Evolutionary conservation across 2,113 vertebrate genomes (phyloP).

Genomic region (Neogale vison): DNA sequence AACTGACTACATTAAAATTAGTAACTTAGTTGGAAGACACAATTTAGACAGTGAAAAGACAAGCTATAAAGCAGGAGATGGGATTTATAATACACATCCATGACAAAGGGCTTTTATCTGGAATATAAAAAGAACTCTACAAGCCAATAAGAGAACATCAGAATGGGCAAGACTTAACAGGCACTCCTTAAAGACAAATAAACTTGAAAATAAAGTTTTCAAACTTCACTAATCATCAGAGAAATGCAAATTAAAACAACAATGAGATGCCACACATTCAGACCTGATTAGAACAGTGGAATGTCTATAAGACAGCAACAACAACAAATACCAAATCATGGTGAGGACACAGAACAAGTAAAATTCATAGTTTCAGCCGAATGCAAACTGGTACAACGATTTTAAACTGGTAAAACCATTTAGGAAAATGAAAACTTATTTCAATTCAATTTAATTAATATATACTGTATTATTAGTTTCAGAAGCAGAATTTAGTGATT

Average conservation of each 20-base stretch:
- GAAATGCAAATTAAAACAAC: neutral
- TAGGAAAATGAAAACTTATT: neutral
- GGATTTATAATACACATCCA: neutral
- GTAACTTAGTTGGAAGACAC: neutral
- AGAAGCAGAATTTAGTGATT: too few species aligned
- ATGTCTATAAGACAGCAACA: neutral
- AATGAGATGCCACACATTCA: neutral
- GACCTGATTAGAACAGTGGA: neutral
- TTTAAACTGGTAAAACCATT: neutral
- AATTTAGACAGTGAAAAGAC: neutral
- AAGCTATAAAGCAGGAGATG: neutral
- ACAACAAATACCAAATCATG: neutral
- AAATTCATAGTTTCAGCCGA: neutral
- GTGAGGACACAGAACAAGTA: neutral
- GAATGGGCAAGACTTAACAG: neutral
- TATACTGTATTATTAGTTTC: too few species aligned
- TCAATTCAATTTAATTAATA: too few species aligned
- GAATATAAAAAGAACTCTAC: neutral
- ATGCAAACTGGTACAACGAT: neutral
- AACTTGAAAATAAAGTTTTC: neutral
- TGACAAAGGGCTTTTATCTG: neutral
- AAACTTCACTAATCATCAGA: neutral
- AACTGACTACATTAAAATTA: neutral
- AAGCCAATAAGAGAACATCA: slow-evolving; percentile 6
- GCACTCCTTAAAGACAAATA: neutral